Evolutionary conservation across 1,140 invertebrate genomes (phyloP), one percentile per base, ranked within the genome.

Genomic region (Penaeus vannamei): DNA sequence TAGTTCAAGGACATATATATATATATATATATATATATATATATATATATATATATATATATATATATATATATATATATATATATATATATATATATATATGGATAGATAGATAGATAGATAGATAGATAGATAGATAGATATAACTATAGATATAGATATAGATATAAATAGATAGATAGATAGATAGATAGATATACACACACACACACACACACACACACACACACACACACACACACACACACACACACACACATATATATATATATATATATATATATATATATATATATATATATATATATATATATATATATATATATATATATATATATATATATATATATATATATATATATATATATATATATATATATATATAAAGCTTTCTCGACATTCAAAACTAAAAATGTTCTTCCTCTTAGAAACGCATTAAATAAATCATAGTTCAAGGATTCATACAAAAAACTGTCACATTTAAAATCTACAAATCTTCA

Each of bases 321-420:
- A 81, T 81, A 81, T 81, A 81, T 81, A 81, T 81, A 81, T 81
- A 81, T 81, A 81, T 81, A 81, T 81, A 53, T 81, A 53, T 42
- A 32, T 81, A 81, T 81, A 81, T 81, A 53, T 81, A 81, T 81
- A 81, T 81, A 81, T 81, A 81, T 81, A 81, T 81, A 81, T 81
- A 81, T 81, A 81, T 81, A 46, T 81, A 42, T 81, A 81, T 82
- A 82, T 82, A 82, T 82, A 82, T 82, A 82, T 82, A 82, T 82
- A 82, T 82, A 82, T 82, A 82, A 59, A 20, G 14, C 22, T 59
- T 22, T 60, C 22, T 60, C 22, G 2, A 46, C 26, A 46, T 83
- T 1, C 61, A 46, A 59, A 82, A 59, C 53, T 59, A 82, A 59
- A 82, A 59, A 82, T 82, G 60, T 82, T 59, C 60, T 59, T 82